Conservation (phyloP, 1,140 invertebrate genomes). For the Trinorchestia longiramus region DNA sequence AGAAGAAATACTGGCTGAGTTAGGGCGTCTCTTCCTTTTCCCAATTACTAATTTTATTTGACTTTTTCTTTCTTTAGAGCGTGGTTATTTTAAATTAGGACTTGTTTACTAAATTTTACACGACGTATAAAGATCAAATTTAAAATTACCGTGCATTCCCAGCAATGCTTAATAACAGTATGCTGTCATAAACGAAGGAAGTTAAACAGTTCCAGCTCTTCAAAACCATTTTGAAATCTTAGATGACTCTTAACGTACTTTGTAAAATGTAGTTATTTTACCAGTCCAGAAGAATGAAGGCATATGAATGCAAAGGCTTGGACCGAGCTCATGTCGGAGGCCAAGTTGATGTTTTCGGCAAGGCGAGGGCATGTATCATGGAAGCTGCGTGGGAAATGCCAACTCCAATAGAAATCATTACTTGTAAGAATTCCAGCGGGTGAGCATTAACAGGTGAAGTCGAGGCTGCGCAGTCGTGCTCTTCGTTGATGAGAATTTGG, state of each 20-base stretch:
- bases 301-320: background rate
- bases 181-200: background rate
- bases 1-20: background rate
- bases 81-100: background rate
- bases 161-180: background rate
- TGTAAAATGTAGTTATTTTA: background rate
- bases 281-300: background rate
- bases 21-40: background rate
- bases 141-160: too few relatives aligned
- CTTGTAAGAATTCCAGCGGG: constrained; percentile 1
- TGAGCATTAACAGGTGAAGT: constrained; percentile 28
- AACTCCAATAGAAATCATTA: constrained; percentile 51
- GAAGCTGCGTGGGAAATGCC: constrained; percentile 44
- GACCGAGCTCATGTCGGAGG: background rate
- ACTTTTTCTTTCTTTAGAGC: background rate
- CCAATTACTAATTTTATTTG: background rate
- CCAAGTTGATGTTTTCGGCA: background rate
- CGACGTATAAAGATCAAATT: background rate
- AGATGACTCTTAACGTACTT: background rate
- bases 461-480: constrained; percentile 3
- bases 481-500: background rate
- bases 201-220: background rate
- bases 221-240: background rate
- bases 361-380: background rate
- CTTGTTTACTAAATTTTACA: background rate